Conservation (phyloP, 2,113 vertebrate species). For the Upupa epops region DNA sequence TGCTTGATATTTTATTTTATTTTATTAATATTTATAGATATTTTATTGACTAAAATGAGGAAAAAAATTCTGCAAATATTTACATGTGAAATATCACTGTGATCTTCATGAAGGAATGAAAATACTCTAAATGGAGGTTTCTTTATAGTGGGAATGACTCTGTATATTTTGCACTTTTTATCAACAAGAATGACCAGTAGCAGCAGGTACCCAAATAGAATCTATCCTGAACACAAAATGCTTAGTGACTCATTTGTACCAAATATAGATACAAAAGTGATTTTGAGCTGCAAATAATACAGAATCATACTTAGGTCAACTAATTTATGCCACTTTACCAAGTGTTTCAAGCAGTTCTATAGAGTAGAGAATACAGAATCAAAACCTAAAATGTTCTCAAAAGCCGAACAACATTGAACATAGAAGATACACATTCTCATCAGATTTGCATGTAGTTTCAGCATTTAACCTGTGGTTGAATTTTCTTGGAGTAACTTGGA, state of each 20-base stretch:
- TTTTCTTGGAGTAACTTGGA: slow-evolving; percentile 13
- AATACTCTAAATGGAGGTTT: neutral
- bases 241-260: neutral
- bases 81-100: neutral
- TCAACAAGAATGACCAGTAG: neutral
- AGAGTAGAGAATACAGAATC: neutral
- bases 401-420: neutral
- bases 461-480: neutral
- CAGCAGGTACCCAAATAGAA: neutral
- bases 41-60: neutral
- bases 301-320: neutral
- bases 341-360: neutral
- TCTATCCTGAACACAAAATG: neutral
- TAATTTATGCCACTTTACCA: neutral
- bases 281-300: neutral
- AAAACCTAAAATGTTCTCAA: neutral
- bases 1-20: neutral
- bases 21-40: too few species aligned
- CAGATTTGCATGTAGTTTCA: neutral
- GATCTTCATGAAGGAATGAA: neutral
- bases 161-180: neutral
- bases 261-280: neutral
- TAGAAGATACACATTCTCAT: neutral
- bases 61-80: neutral
- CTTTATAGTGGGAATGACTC: neutral